phyloP scores from a whole-genome alignment of 2,797 vertebrate species.

The Epinephelus malabaricus region DNA sequence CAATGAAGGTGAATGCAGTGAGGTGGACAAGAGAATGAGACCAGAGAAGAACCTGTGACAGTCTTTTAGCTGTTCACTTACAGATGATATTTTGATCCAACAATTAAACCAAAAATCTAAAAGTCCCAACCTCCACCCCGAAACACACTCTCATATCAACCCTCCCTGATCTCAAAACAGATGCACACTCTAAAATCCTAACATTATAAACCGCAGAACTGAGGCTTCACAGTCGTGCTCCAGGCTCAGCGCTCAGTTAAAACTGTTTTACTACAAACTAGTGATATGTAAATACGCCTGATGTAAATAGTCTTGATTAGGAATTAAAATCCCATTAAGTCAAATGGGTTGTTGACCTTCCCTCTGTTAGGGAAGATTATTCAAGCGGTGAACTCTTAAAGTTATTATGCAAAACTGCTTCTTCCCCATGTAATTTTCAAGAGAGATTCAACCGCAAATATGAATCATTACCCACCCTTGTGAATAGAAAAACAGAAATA shows the following conservation, averaged over 20 bases:
- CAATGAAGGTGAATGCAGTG: conserved; percentile 45
- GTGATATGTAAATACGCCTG: conserved; percentile 31
- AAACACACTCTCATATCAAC: not conserved
- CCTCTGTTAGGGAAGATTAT: conserved; percentile 60
- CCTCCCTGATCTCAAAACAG: not conserved
- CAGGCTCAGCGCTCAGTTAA: conserved; percentile 18
- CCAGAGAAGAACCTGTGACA: conserved; percentile 6
- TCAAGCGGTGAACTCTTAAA: conserved; percentile 58
- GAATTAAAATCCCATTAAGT: conserved; percentile 74
- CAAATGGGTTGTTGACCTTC: conserved; percentile 73
- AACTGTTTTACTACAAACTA: conserved; percentile 33
- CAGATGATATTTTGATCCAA: not conserved
- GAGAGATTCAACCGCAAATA: conserved; percentile 46
- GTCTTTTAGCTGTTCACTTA: conserved; percentile 4
- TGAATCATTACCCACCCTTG: conserved; percentile 48
- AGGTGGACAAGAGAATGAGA: conserved; percentile 11
- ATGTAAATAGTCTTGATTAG: conserved; percentile 61
- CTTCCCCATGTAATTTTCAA: conserved; percentile 48
- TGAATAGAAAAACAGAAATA: conserved; percentile 40
- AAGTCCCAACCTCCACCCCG: not conserved
- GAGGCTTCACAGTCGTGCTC: conserved; percentile 10
- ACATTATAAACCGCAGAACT: conserved; percentile 15
- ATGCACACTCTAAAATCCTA: not conserved
- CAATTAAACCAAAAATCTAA: not conserved
- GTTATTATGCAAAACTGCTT: conserved; percentile 62